Evolutionary conservation across 2,888 invertebrate species (phyloP).

Genomic region (Alsophila aescularia): DNA sequence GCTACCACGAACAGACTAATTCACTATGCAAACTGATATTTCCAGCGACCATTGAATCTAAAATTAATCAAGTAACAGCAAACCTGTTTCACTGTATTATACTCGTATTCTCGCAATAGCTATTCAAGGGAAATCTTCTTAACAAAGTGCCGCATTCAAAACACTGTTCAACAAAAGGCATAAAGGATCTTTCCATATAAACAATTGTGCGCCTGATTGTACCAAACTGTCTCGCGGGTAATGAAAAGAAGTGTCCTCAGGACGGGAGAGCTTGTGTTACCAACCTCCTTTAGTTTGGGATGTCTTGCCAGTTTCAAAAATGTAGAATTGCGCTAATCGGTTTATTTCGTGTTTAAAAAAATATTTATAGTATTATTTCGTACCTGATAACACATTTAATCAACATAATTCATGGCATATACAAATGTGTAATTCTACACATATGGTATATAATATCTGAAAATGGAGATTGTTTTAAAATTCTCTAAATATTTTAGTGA

Average conservation of each 20-base stretch:
- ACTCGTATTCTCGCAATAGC: neutral
- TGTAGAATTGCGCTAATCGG: conserved; percentile 29
- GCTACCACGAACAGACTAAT: neutral
- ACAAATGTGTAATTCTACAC: no score
- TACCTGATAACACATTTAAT: no score
- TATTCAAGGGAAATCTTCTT: neutral
- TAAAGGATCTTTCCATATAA: conserved; percentile 45
- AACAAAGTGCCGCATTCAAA: conserved; percentile 2
- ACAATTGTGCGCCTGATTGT: conserved; percentile 54
- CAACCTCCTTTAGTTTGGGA: conserved; percentile 52
- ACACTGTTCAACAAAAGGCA: conserved; percentile 26
- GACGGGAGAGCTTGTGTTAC: conserved; percentile 57
- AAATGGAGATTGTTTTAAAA: no score
- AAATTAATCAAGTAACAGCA: neutral
- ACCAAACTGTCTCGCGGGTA: conserved; percentile 60
- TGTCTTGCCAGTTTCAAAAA: conserved; percentile 44
- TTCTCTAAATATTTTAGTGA: no score
- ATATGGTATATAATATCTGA: no score
- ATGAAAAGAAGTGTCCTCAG: conserved; percentile 63
- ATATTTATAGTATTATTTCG: no score
- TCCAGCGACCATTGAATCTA: neutral
- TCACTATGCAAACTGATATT: neutral
- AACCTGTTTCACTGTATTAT: neutral
- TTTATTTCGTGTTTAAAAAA: no score
- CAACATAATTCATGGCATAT: no score